Conservation (phyloP, 1,140 invertebrate genomes). For the Drosophila mojavensis region DNA sequence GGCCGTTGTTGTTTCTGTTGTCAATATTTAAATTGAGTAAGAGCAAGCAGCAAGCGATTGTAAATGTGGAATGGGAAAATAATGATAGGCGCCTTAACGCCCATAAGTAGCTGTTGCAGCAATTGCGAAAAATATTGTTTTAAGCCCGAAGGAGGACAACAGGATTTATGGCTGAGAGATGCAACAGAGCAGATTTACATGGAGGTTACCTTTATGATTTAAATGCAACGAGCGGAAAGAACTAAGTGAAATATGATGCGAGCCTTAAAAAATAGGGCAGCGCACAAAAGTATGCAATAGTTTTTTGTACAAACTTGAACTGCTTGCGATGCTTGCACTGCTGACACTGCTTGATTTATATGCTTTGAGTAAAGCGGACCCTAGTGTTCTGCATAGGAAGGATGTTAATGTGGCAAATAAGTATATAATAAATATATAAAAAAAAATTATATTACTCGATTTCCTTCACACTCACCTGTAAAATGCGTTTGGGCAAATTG, state of each 20-base stretch:
- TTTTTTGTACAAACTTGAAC: background rate
- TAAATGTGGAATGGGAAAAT: conserved; percentile 44
- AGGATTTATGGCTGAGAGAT: background rate
- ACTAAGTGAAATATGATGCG: background rate
- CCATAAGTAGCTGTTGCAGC: conserved; percentile 10
- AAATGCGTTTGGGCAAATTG: conserved; percentile 87
- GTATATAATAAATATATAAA: too few relatives aligned
- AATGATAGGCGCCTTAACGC: conserved; percentile 26
- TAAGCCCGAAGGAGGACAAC: background rate
- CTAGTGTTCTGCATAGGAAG: background rate
- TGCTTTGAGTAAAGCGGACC: too few relatives aligned
- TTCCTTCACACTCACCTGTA: conserved; percentile 85
- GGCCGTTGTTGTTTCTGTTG: conserved; percentile 26
- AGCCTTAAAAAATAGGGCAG: background rate
- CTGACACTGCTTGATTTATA: too few relatives aligned
- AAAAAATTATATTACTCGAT: too few relatives aligned
- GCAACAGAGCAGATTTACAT: conserved; percentile 2
- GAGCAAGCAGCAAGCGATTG: conserved; percentile 49
- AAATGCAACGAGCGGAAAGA: background rate
- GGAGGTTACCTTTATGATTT: conserved; percentile 29
- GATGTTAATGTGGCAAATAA: too few relatives aligned
- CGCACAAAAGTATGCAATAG: conserved; percentile 34
- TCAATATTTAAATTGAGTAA: conserved; percentile 69
- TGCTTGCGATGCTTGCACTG: too few relatives aligned
- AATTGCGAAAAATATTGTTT: conserved; percentile 32